These are phyloP conservation scores for Nomada goodeniana DNA, from an alignment of 2,888 invertebrate genomes.

Conservation along the genomic window DNA sequence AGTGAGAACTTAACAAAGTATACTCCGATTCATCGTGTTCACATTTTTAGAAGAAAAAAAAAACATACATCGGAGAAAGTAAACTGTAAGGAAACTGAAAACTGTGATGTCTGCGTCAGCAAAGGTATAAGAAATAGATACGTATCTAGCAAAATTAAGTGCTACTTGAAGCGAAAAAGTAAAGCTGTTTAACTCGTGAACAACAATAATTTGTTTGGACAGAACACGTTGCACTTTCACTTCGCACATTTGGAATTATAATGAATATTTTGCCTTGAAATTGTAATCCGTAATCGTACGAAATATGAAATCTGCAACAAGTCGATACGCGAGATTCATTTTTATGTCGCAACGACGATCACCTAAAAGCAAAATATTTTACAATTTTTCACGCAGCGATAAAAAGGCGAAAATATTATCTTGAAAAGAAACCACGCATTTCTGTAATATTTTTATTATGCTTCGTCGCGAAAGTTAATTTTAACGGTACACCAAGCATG, in stretches of 20 bases:
- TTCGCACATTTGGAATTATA: not conserved
- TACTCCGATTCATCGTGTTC: not conserved
- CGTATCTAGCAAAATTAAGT: conserved; percentile 10
- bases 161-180: conserved; percentile 29
- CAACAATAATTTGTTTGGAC: conserved; percentile 23
- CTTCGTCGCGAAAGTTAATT: too few relatives aligned
- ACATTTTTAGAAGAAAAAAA: not conserved
- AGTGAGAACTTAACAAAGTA: not conserved
- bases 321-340: too few relatives aligned
- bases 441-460: too few relatives aligned
- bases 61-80: conserved; percentile 9
- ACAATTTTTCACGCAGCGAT: too few relatives aligned
- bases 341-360: too few relatives aligned
- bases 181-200: conserved; percentile 19
- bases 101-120: not conserved
- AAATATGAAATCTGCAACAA: too few relatives aligned
- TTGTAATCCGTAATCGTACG: too few relatives aligned
- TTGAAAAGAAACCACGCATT: too few relatives aligned
- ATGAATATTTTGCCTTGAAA: not conserved
- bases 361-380: too few relatives aligned
- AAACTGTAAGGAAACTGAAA: not conserved
- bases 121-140: conserved; percentile 17
- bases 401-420: too few relatives aligned
- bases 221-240: conserved; percentile 22
- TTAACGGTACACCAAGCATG: too few relatives aligned